These are phyloP conservation scores for Procavia capensis DNA, from an alignment of 2,113 vertebrate species.

Conservation along the genomic window DNA sequence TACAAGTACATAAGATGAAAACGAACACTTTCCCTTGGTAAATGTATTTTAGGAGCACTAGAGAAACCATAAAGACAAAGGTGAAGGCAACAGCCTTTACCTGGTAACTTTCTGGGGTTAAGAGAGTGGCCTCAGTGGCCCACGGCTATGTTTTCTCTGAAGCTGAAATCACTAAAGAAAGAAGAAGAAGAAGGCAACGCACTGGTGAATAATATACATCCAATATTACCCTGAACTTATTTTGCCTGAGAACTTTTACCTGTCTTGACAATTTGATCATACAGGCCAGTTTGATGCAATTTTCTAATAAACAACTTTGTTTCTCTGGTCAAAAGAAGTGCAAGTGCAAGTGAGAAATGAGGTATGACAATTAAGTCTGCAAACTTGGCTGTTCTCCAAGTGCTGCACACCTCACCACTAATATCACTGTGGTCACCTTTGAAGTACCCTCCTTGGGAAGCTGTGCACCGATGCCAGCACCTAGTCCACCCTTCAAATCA, in stretches of 20 bases:
- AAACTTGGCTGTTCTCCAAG: too few relatives aligned
- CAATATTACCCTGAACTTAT: background rate
- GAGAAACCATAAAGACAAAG: slow-evolving; percentile 84
- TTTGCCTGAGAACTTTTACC: background rate
- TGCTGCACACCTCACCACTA: too few relatives aligned
- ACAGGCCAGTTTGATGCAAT: background rate
- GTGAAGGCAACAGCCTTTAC: slow-evolving; percentile 84
- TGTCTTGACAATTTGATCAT: background rate
- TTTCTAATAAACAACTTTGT: background rate
- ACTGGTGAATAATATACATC: background rate
- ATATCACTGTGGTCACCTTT: too few relatives aligned
- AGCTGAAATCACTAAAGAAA: slow-evolving; percentile 82
- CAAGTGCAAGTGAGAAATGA: background rate
- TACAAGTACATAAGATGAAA: slow-evolving; percentile 84
- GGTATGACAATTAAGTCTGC: too few relatives aligned
- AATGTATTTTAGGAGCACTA: slow-evolving; percentile 86
- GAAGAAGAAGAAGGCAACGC: slow-evolving; percentile 71
- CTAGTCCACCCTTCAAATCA: too few relatives aligned
- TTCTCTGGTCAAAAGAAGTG: background rate
- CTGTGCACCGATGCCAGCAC: too few relatives aligned
- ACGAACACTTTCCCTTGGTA: slow-evolving; percentile 83
- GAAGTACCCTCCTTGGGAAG: too few relatives aligned
- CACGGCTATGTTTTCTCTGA: slow-evolving; percentile 81
- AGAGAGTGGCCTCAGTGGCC: slow-evolving; percentile 82
- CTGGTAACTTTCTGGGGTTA: slow-evolving; percentile 84